Conservation (phyloP, 1,140 invertebrate genomes). For the Bactericera cockerelli region DNA sequence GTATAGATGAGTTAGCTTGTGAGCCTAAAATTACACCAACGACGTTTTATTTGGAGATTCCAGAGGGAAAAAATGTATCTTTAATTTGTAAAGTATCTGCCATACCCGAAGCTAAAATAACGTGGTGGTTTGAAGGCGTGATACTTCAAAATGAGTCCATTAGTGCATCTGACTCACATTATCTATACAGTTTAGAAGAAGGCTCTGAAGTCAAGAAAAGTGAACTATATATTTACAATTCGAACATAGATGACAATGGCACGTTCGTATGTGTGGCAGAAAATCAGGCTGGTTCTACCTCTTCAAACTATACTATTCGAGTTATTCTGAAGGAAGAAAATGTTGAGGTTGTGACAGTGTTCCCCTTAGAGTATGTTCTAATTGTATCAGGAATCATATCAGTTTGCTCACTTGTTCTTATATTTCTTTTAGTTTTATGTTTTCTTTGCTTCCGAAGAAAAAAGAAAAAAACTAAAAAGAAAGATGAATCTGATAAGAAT, state of each 20-base stretch:
- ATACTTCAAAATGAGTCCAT: conserved; percentile 51
- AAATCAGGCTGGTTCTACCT: conserved; percentile 57
- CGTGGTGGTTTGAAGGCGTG: conserved; percentile 63
- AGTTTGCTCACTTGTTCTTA: conserved; percentile 18
- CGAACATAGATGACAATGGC: conserved; percentile 57
- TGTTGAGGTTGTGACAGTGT: conserved; percentile 41
- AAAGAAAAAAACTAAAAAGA: conserved; percentile 27
- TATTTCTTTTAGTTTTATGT: conserved; percentile 19
- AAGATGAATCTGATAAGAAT: conserved; percentile 27
- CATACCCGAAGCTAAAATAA: conserved; percentile 55
- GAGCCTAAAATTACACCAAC: conserved; percentile 55
- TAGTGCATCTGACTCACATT: conserved; percentile 40
- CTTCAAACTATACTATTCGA: conserved; percentile 59
- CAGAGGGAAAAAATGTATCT: conserved; percentile 61
- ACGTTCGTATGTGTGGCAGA: conserved; percentile 65
- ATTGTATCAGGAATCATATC: conserved; percentile 38
- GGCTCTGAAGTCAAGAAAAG: conserved; percentile 44
- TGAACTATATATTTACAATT: conserved; percentile 57
- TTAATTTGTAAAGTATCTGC: conserved; percentile 60
- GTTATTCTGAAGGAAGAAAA: conserved; percentile 54
- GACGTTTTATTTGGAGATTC: conserved; percentile 52
- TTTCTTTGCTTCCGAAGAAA: conserved; percentile 20
- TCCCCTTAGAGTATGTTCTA: conserved; percentile 49
- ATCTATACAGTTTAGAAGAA: conserved; percentile 50
- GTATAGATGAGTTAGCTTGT: conserved; percentile 61